Conservation (phyloP, 2,888 invertebrate species). For the Trichopria drosophilae region DNA sequence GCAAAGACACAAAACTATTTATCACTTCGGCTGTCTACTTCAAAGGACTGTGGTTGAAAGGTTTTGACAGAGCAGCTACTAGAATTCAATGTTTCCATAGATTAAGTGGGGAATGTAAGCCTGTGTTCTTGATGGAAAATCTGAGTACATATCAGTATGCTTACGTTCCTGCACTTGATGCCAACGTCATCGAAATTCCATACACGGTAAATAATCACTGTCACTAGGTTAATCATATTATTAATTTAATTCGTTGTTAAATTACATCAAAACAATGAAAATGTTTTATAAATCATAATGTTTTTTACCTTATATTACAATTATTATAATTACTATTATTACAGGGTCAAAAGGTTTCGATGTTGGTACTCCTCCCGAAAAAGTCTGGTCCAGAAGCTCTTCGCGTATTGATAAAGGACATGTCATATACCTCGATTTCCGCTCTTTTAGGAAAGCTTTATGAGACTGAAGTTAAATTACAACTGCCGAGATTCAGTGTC, state of each 20-base stretch:
- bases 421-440: constrained; percentile 63
- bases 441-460: constrained; percentile 59
- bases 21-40: constrained; percentile 79
- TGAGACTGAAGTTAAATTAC: constrained; percentile 61
- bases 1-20: constrained; percentile 65
- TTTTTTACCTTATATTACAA: neutral
- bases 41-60: constrained; percentile 74
- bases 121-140: constrained; percentile 71
- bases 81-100: constrained; percentile 66
- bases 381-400: constrained; percentile 58
- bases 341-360: constrained; percentile 66
- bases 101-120: constrained; percentile 65
- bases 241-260: constrained; percentile 20
- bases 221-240: too few relatives aligned
- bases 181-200: constrained; percentile 72
- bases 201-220: constrained; percentile 67
- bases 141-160: constrained; percentile 67
- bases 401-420: constrained; percentile 61
- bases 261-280: neutral
- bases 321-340: constrained; percentile 30
- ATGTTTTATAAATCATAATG: constrained; percentile 1
- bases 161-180: constrained; percentile 66
- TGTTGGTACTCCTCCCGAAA: constrained; percentile 67
- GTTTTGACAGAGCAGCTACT: constrained; percentile 65
- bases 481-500: constrained; percentile 66